Conservation (phyloP, 2,797 vertebrate genomes). For the Poeciliopsis infans region DNA sequence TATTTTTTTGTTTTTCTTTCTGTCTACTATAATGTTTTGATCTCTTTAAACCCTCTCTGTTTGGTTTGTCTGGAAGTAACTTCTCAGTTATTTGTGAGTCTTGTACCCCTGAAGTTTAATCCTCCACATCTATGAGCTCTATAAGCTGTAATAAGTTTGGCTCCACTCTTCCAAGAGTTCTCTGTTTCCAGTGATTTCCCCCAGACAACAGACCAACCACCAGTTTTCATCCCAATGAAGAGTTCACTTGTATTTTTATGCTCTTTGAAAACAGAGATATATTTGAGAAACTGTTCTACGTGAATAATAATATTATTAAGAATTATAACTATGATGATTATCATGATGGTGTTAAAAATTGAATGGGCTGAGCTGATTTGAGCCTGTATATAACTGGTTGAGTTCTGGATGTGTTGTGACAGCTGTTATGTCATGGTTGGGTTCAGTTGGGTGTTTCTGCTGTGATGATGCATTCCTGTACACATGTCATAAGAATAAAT, state of each 20-base stretch:
- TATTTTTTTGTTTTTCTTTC: slow-evolving; percentile 26
- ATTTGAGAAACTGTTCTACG: slow-evolving; percentile 76
- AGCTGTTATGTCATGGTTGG: slow-evolving; percentile 76
- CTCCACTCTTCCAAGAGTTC: slow-evolving; percentile 43
- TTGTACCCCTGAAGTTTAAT: slow-evolving; percentile 30
- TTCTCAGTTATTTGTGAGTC: slow-evolving; percentile 60
- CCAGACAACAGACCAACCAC: slow-evolving; percentile 58
- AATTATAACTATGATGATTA: slow-evolving; percentile 32
- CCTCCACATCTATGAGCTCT: slow-evolving; percentile 38
- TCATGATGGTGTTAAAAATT: slow-evolving; percentile 49
- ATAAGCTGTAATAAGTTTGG: slow-evolving; percentile 59
- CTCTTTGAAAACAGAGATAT: slow-evolving; percentile 78
- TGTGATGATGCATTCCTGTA: slow-evolving; percentile 79
- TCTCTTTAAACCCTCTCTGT: slow-evolving; percentile 38
- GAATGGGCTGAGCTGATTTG: slow-evolving; percentile 60
- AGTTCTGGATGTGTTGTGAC: slow-evolving; percentile 77
- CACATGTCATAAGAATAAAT: slow-evolving; percentile 82
- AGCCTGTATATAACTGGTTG: slow-evolving; percentile 74
- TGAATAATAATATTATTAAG: slow-evolving; percentile 70
- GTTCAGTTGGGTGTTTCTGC: slow-evolving; percentile 79
- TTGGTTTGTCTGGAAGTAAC: slow-evolving; percentile 48
- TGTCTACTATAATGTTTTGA: slow-evolving; percentile 27
- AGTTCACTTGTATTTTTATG: slow-evolving; percentile 80
- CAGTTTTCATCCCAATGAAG: slow-evolving; percentile 70
- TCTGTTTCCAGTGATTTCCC: slow-evolving; percentile 50